Evolutionary conservation across 2,797 vertebrate genomes (phyloP).

Genomic region (Cossypha caffra): DNA sequence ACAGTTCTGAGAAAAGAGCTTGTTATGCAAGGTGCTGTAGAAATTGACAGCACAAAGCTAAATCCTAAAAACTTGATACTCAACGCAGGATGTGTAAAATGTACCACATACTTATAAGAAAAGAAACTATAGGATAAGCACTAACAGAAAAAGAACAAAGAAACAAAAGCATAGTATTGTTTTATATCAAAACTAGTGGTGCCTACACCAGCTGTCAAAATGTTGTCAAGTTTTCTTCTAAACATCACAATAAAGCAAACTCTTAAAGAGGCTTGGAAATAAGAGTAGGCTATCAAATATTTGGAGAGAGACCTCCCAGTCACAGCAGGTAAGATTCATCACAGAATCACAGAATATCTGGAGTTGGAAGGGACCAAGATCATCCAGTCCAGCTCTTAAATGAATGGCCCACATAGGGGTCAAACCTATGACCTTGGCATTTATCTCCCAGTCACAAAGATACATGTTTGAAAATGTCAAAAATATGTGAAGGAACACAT

Average conservation of each 20-base stretch:
- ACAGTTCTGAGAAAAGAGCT: background rate
- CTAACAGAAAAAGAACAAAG: background rate
- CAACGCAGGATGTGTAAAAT: background rate
- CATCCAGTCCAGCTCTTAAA: background rate
- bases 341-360: background rate
- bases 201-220: background rate
- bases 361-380: background rate
- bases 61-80: background rate
- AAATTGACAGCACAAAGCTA: background rate
- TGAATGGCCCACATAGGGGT: rapidly evolving
- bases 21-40: background rate
- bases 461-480: background rate
- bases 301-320: background rate
- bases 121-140: background rate
- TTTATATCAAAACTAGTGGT: background rate
- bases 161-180: background rate
- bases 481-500: background rate
- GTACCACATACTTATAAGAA: background rate
- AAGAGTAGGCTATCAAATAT: background rate
- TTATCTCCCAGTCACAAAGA: background rate
- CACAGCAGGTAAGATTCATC: background rate
- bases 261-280: background rate
- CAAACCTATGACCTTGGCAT: rapidly evolving
- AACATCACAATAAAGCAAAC: background rate
- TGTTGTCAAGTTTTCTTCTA: background rate